Conservation (phyloP, 2,797 vertebrate species). For the Micrastur ruficollis region DNA sequence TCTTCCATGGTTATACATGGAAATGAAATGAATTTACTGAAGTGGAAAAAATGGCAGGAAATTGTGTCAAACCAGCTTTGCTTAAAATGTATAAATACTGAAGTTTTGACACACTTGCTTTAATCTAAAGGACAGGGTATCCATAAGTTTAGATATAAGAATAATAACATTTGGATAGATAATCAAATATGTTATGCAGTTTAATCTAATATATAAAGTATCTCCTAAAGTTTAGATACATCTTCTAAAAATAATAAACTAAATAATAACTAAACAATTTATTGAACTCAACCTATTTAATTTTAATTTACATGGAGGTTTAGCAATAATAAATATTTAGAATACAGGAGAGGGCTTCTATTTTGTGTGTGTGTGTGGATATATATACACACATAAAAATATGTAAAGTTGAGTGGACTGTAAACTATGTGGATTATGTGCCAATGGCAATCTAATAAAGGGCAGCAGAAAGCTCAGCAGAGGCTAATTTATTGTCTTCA, state of each 20-base stretch:
- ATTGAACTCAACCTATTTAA: not conserved
- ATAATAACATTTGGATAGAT: not conserved
- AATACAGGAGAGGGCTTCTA: not conserved
- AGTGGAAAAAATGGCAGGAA: not conserved
- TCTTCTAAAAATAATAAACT: not conserved
- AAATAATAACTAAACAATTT: not conserved
- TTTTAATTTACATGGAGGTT: not conserved
- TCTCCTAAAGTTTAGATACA: not conserved
- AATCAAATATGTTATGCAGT: not conserved
- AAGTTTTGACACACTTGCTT: not conserved
- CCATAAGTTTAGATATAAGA: not conserved
- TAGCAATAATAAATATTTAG: not conserved
- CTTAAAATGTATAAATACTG: not conserved
- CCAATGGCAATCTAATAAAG: not conserved
- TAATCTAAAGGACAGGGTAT: not conserved
- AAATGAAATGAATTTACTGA: slow-evolving; percentile 1
- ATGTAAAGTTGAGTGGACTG: not conserved
- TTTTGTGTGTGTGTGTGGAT: not conserved
- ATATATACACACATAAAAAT: accelerated
- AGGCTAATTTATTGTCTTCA: not conserved
- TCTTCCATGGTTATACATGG: not conserved
- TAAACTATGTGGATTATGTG: not conserved
- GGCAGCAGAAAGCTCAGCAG: not conserved
- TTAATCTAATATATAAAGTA: not conserved
- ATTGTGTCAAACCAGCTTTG: slow-evolving; percentile 10